Evolutionary conservation across 1,140 invertebrate genomes (phyloP).

Genomic region (Drosophila novamexicana): DNA sequence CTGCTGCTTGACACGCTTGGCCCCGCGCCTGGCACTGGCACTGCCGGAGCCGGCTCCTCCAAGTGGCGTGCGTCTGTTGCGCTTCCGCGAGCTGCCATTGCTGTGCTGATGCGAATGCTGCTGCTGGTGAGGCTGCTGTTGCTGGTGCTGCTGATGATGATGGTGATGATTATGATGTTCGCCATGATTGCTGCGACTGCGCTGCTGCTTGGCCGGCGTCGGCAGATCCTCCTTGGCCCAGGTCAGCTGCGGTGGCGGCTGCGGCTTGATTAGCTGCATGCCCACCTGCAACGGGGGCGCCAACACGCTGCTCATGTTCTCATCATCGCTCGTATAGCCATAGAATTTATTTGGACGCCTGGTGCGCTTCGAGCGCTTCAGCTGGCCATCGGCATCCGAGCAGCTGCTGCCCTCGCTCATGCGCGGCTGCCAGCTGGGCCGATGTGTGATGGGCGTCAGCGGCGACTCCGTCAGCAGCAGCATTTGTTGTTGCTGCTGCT

Average conservation of each 20-base stretch:
- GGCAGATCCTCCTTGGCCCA: constrained; percentile 89
- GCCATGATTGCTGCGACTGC: constrained; percentile 46
- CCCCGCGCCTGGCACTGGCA: constrained; percentile 26
- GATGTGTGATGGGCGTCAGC: constrained; percentile 58
- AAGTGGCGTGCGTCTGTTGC: constrained; percentile 39
- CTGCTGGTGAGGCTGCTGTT: constrained; percentile 32
- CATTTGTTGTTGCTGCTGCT: not conserved
- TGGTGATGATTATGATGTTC: constrained; percentile 50
- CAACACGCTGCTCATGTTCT: constrained; percentile 81
- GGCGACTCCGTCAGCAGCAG: constrained; percentile 14
- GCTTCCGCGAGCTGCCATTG: constrained; percentile 51
- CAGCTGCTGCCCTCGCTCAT: constrained; percentile 83
- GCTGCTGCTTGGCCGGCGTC: constrained; percentile 68
- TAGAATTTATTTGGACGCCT: constrained; percentile 93
- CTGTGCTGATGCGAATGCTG: constrained; percentile 29
- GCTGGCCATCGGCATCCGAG: constrained; percentile 85
- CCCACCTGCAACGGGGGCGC: constrained; percentile 70
- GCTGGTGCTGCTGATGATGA: constrained; percentile 27
- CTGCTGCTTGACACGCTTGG: constrained; percentile 34
- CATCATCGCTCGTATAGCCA: constrained; percentile 93
- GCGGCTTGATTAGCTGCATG: constrained; percentile 86
- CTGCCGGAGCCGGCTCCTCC: constrained; percentile 25
- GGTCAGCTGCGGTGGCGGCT: constrained; percentile 87
- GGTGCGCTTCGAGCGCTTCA: constrained; percentile 90
- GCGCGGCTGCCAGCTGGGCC: constrained; percentile 36